These are phyloP conservation scores for Gila orcuttii DNA, from an alignment of 2,113 vertebrate genomes.

Conservation along the genomic window DNA sequence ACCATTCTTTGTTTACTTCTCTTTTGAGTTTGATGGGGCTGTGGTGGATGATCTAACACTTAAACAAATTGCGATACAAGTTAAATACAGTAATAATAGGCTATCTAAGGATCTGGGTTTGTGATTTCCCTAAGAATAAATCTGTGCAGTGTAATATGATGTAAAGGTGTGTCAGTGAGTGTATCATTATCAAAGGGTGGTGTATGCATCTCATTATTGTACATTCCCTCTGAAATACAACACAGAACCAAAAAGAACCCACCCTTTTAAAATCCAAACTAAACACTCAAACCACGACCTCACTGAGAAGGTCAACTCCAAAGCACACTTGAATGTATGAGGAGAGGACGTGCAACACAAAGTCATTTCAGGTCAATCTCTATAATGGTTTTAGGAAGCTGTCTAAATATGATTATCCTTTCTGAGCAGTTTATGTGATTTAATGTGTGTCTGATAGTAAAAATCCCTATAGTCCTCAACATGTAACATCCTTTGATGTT, in stretches of 20 bases:
- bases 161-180: background rate
- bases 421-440: background rate
- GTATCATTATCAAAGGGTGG: background rate
- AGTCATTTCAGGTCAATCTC: background rate
- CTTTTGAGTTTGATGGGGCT: background rate
- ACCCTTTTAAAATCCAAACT: background rate
- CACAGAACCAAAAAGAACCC: background rate
- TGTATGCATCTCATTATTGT: background rate
- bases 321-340: background rate
- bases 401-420: background rate
- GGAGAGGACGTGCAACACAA: background rate
- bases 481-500: too few relatives aligned
- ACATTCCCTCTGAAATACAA: background rate
- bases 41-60: slow-evolving; percentile 10
- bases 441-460: slow-evolving; percentile 1
- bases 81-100: background rate
- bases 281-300: background rate
- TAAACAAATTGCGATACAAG: background rate
- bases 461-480: too few relatives aligned
- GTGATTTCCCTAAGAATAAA: background rate
- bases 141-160: background rate
- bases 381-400: slow-evolving; percentile 14
- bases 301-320: slow-evolving; percentile 10
- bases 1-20: background rate
- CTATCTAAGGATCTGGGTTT: background rate